Evolutionary conservation across 1,140 invertebrate species (phyloP), one percentile per base, ranked within the genome.

Genomic region (Idris sp.): DNA sequence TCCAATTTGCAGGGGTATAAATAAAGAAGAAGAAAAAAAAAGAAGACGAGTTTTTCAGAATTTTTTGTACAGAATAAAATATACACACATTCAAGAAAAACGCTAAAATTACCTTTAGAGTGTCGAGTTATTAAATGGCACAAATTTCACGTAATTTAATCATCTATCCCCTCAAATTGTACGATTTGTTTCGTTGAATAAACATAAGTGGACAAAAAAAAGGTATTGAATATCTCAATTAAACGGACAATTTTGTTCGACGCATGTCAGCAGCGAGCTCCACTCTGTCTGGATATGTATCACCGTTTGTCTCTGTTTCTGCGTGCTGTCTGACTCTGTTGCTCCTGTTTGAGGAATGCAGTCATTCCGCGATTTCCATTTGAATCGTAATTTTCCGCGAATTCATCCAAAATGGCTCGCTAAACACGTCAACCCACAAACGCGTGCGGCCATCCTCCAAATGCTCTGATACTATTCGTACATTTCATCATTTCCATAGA

Each of bases 401-500:
- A 33, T 61, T 61, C 46, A 69, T 69, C 40, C 35, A 58, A 68
- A 51, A 51, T 68, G 64, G 44, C 53, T 69, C 65, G 48, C 48
- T 25, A 54, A 59, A 53, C 48, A 61, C 65, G 65, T 69, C 65
- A 69, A 61, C 54, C 19, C 9, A n/a, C 38, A 48, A 18, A 43
- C 46, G 44, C 67, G 31, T 61, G 46, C 33, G 56, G 67, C 40
- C 56, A 54, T 31, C 35, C 56, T 62, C 56, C 56, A 62, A 62
- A 71, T 56, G n/a, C n/a, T 54, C 36, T 54, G 56, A 62, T 62
- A 58, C 48, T 62, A 56, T 62, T 40, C 40, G 33, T 54, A 36
- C 56, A 19, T 71, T 61, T 54, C 48, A 56, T 71, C 56, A 62
- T 71, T 71, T 62, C 56, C 67, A 56, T 48, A 40, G 56, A 71